Base-by-base conservation (phyloP, 2,888 invertebrate genomes). In the Apoda limacodes region DNA sequence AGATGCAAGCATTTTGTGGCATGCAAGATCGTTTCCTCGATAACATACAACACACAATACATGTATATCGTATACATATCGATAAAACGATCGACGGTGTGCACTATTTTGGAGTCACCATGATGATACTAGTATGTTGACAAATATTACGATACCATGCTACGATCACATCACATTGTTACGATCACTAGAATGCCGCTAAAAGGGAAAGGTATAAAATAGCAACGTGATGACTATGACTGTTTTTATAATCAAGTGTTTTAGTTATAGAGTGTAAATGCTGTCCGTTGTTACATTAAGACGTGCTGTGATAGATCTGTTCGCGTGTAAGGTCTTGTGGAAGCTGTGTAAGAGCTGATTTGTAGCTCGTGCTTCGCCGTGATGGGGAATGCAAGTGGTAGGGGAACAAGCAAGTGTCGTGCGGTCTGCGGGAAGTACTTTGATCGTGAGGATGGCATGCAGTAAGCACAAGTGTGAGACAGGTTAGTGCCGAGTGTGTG, bases 191-290 rank as follows among this genome's bases (percentile, higher is more conserved):
- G 61, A 57, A 66, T 6, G 65, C 71, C 71, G 68, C 71, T 69
- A 71, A 68, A 60, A 72, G 78, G 80, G 80, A 80, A 80, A 80
- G 80, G 80, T 80, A 80, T 80, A 78, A 78, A 80, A 78, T 78
- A 80, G 76, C 69, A 69, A 61, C 61, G 66, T 71, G 70, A 74
- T 71, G 69, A 61, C 59, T 64, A 61, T 67, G 43, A 45, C 51
- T 57, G 17, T 17, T 17, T 17, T 7, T 17, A 66, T 66, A 68
- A 66, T 71, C 72, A 63, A 56, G 67, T 69, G 71, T 69, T 58
- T 45, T 53, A 68, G 69, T 65, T 58, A 46, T 58, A 58, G 62
- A 66, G 65, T 70, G 60, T 63, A 54, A n/a, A n/a, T n/a, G 38
- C 49, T 53, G 48, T 51, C 47, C 42, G 53, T 54, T 52, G 52